Base-by-base conservation (phyloP, 2,888 invertebrate genomes). In the Sinodicranocentrus sp. region DNA sequence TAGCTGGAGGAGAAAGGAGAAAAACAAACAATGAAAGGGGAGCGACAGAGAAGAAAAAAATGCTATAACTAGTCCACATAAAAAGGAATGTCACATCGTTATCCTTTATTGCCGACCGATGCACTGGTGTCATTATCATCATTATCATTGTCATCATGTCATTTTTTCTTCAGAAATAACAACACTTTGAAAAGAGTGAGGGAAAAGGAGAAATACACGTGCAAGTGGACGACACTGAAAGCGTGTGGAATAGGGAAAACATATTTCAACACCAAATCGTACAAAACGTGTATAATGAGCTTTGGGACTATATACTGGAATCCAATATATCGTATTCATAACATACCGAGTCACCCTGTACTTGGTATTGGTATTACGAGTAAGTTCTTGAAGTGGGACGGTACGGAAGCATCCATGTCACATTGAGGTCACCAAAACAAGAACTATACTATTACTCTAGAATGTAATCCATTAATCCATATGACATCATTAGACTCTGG, bases 131-230 rank as follows among this genome's bases (percentile, higher is more conserved):
- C 80, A 72, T 72, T 80, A 79, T 80, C 67, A 73, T 79, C 71
- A 61, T 79, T 63, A 79, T 80, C 80, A 65, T 52, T 79, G 71
- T 71, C 79, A 79, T 79, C 79, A 71, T 61, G 79, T 71, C 79
- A 71, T 71, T 52, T 71, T 63, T 63, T 33, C 25, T 21, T 44
- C 15, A 71, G 61, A 63, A 71, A 79, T 79, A 63, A 79, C 63
- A 21, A 79, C 52, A 71, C 63, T 63, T 79, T 63, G 21, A 28
- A 15, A 28, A 15, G 39, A 28, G 68, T 23, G 25, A 25, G 25
- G 17, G 25, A 61, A 43, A 71, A 48, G 17, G 23, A 21, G 5
- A 48, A 48, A 48, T n/a, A 48, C n/a, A n/a, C 15, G n/a, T 5
- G 39, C 6, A 39, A 39, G 5, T 39, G 39, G 39, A 39, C 6